phyloP scores from a whole-genome alignment of 2,797 vertebrate species.

The Monodelphis domestica region DNA sequence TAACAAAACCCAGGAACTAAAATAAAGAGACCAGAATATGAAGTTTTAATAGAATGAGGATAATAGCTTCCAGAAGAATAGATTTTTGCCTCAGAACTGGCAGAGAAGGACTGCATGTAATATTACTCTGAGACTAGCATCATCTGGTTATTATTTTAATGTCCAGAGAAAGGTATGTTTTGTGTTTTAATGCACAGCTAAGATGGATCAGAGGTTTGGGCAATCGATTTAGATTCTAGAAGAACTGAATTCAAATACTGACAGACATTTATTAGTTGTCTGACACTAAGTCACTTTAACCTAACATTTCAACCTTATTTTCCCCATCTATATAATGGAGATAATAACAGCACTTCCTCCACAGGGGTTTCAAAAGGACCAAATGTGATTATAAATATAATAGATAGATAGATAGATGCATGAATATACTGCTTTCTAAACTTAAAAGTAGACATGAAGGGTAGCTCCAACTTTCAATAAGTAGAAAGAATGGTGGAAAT shows the following conservation, averaged over 20 bases:
- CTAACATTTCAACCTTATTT: no score
- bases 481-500: not conserved
- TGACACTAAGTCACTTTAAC: no score
- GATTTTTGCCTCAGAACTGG: not conserved
- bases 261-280: not conserved
- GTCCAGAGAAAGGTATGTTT: not conserved
- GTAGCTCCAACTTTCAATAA: slow-evolving; percentile 21
- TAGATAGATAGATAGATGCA: no score
- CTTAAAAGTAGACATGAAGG: not conserved
- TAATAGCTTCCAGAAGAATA: not conserved
- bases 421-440: no score
- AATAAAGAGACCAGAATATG: not conserved
- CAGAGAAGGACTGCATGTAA: not conserved
- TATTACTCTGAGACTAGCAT: not conserved
- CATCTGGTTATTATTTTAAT: no score
- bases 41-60: not conserved
- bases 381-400: not conserved
- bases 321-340: no score
- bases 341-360: no score
- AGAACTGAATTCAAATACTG: not conserved
- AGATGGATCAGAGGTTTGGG: not conserved
- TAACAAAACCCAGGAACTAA: not conserved
- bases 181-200: not conserved
- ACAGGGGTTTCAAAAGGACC: not conserved
- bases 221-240: not conserved